Evolutionary conservation across 2,797 vertebrate genomes (phyloP).

Genomic region (Dipus sagitta): DNA sequence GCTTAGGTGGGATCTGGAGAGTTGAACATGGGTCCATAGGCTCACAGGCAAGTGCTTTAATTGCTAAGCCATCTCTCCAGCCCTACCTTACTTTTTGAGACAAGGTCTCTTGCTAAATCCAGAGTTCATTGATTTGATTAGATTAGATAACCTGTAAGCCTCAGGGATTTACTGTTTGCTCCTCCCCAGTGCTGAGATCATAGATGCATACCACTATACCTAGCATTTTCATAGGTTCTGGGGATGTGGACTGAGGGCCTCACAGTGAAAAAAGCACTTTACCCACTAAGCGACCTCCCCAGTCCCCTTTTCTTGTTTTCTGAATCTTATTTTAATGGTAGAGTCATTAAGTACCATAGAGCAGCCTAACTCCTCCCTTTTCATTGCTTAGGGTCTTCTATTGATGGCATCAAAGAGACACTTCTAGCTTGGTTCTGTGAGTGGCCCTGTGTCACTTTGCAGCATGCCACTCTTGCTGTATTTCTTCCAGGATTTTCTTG

Average conservation of each 20-base stretch:
- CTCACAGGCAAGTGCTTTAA: too few relatives aligned
- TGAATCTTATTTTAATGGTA: neutral
- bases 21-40: too few relatives aligned
- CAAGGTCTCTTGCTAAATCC: too few relatives aligned
- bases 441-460: conserved; percentile 59
- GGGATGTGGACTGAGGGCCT: too few relatives aligned
- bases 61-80: too few relatives aligned
- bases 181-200: neutral
- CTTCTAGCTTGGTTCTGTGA: conserved; percentile 50
- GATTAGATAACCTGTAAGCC: neutral
- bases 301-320: neutral
- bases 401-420: neutral
- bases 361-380: neutral
- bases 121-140: too few relatives aligned
- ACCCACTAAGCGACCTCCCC: neutral
- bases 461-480: neutral
- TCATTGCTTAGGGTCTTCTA: neutral
- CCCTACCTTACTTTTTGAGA: too few relatives aligned
- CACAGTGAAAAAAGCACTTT: neutral
- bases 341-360: neutral
- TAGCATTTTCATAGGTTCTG: too few relatives aligned
- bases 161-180: neutral
- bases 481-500: conserved; percentile 71
- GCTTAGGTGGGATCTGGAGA: too few relatives aligned
- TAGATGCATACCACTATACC: neutral